Evolutionary conservation across 2,797 vertebrate species (phyloP).

Genomic region (Helostoma temminkii): DNA sequence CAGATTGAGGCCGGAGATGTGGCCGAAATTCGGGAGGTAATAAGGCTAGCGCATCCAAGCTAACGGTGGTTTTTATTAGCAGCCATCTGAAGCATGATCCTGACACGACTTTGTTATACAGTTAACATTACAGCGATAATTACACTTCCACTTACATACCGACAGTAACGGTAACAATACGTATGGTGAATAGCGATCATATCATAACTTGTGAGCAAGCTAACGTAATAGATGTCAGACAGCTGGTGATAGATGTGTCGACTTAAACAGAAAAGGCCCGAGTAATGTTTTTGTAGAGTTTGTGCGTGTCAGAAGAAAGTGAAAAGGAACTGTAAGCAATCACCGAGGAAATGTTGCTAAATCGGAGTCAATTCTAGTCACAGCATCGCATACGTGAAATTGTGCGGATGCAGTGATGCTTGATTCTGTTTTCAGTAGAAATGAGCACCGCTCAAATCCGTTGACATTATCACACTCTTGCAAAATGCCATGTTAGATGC

Average conservation of each 20-base stretch:
- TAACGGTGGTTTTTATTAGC: background rate
- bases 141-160: background rate
- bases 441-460: background rate
- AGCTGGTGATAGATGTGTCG: background rate
- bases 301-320: background rate
- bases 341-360: conserved; percentile 6
- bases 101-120: background rate
- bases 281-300: background rate
- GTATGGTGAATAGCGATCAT: background rate
- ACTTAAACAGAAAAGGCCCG: background rate
- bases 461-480: background rate
- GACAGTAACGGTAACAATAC: background rate
- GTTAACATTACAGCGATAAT: rapidly evolving
- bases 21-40: conserved; percentile 36
- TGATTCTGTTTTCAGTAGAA: background rate
- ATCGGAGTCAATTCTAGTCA: conserved; percentile 1
- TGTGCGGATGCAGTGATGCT: background rate
- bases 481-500: background rate
- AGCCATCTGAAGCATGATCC: background rate
- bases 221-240: background rate
- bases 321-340: background rate
- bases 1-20: conserved; percentile 65
- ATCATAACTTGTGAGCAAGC: background rate
- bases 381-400: background rate
- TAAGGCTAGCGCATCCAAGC: conserved; percentile 14